Base-by-base conservation (phyloP, 2,797 vertebrate genomes). In the Poecilia velifera region DNA sequence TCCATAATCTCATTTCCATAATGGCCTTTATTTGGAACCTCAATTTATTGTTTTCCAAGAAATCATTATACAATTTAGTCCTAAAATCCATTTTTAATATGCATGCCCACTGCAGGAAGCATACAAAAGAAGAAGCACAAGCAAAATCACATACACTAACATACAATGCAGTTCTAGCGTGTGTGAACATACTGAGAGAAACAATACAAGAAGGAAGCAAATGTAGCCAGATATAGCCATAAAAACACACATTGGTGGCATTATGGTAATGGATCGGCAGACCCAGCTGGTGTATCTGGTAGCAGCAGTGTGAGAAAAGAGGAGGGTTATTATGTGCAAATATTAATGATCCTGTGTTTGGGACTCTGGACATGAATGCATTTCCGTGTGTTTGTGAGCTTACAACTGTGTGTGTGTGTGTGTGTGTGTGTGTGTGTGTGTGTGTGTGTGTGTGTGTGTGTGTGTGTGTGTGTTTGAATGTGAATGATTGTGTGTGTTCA, bases 21-120 rank as follows among this genome's bases (percentile, higher is more conserved):
- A 96, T 96, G 94, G 94, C 94, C 91, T 95, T 96, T 96, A 95
- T 96, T 96, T 95, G 93, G 94, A 94, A 93, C 94, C 93, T 92
- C 91, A 92, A 94, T 95, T 95, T 95, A 94, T 95, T 95, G 93
- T 95, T 96, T 95, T 94, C 93, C 93, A 91, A 94, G 94, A 95
- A 96, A 95, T 95, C 94, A 94, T 95, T 95, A 94, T 93, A 93
- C 92, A 95, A 95, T 95, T 95, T 95, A 94, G 91, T 89, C 85
- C 90, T 95, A 94, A 93, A 95, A 96, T 94, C 92, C 93, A 94
- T 94, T 96, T 94, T 94, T 87, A 95, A 95, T 94, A 95, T 93
- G 91, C 73, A 85, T 87, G 84, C 85, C 86, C 85, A 91, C 89
- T 91, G 79, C 81, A 84, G 86, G 85, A 88, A 84, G 84, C 85